Evolutionary conservation across 2,797 vertebrate genomes (phyloP).

Genomic region (Momotus momota): DNA sequence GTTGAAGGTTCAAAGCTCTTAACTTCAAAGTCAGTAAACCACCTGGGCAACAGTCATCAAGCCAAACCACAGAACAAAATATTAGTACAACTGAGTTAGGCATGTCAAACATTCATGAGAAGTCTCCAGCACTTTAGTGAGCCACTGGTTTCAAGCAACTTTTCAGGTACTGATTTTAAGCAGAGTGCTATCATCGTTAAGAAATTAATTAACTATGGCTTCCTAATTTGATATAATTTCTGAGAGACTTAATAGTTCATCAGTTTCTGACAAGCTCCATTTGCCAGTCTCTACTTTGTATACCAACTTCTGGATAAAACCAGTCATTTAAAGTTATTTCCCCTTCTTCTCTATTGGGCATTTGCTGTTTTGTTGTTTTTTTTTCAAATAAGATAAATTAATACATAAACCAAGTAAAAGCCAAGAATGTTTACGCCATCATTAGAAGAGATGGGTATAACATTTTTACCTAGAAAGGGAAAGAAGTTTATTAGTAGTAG

Average conservation of each 20-base stretch:
- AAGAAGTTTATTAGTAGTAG: background rate
- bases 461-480: background rate
- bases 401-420: background rate
- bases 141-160: background rate
- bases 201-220: background rate
- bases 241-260: background rate
- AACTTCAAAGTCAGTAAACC: background rate
- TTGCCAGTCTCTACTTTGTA: background rate
- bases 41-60: background rate
- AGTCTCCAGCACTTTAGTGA: background rate
- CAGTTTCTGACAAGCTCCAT: background rate
- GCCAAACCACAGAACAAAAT: background rate
- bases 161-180: background rate
- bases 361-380: background rate
- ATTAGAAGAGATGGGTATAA: background rate
- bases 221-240: background rate
- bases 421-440: background rate
- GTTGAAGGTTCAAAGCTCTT: background rate
- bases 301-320: background rate
- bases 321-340: background rate
- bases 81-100: background rate
- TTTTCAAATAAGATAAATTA: background rate
- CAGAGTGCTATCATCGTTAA: background rate
- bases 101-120: too few relatives aligned
- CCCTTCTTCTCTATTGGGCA: background rate